phyloP scores from a whole-genome alignment of 1,140 invertebrate genomes.

The Zaprionus ornatus region DNA sequence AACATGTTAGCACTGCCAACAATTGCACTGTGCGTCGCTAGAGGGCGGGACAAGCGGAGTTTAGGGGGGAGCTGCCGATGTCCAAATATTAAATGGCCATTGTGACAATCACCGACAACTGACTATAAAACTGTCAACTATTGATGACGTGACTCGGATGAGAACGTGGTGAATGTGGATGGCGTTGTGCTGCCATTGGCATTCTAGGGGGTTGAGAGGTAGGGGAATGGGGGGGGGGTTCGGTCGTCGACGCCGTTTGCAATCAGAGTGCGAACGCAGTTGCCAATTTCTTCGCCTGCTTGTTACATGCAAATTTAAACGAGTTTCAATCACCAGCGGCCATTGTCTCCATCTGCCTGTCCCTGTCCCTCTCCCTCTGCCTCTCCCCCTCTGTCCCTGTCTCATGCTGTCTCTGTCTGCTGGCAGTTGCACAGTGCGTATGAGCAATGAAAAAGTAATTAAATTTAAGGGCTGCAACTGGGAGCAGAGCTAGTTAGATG shows the following conservation, averaged over 20 bases:
- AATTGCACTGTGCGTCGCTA: constrained; percentile 39
- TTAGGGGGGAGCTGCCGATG: constrained; percentile 38
- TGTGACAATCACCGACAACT: constrained; percentile 75
- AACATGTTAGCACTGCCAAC: constrained; percentile 60
- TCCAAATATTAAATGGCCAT: constrained; percentile 80
- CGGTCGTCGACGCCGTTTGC: constrained; percentile 43
- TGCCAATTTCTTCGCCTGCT: constrained; percentile 68
- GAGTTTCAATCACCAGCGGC: constrained; percentile 77
- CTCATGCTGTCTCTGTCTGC: constrained; percentile 12
- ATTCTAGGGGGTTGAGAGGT: no score
- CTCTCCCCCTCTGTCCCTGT: constrained; percentile 3
- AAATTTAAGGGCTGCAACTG: constrained; percentile 76
- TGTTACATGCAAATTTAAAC: constrained; percentile 81
- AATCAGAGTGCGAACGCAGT: constrained; percentile 68
- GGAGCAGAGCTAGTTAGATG: constrained; percentile 63
- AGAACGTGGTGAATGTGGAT: neutral
- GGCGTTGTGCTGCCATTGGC: neutral
- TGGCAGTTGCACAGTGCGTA: constrained; percentile 66
- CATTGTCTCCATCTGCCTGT: constrained; percentile 29
- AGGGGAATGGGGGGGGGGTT: neutral
- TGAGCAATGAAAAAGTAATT: constrained; percentile 84
- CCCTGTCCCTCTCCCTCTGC: constrained; percentile 16
- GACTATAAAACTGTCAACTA: constrained; percentile 80
- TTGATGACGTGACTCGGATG: constrained; percentile 57
- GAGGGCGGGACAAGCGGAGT: neutral